A percentile compares a stretch with the other conserved stretches of the same genome.
Conservation (phyloP, 2,797 vertebrate species). For the Sebastes taczanowskii region DNA sequence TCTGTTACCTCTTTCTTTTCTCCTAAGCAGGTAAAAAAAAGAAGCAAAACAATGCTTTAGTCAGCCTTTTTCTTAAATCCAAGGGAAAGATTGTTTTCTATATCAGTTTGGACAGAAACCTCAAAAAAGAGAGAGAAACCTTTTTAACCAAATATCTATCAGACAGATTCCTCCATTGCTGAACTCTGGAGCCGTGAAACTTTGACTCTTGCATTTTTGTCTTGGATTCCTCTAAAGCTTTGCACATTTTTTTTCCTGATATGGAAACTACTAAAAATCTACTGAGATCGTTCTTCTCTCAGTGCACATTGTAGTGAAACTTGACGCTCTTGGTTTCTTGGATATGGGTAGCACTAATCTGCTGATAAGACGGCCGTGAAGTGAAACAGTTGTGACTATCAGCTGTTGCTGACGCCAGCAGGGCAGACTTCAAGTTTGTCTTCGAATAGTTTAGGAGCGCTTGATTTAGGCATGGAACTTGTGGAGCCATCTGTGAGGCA, state of each 20-base stretch:
- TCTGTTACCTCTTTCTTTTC: constrained; percentile 84
- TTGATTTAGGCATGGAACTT: constrained; percentile 57
- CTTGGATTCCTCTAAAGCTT: constrained; percentile 39
- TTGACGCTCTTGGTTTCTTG: neutral
- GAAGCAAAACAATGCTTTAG: neutral
- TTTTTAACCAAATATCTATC: constrained; percentile 13
- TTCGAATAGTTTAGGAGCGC: constrained; percentile 49
- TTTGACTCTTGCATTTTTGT: neutral
- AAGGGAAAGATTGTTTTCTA: constrained; percentile 18
- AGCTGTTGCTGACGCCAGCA: constrained; percentile 61
- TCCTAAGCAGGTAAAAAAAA: constrained; percentile 81
- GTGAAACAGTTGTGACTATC: constrained; percentile 38
- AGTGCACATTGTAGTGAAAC: neutral
- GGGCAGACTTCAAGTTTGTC: constrained; percentile 19
- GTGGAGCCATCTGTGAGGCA: constrained; percentile 19
- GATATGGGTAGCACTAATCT: neutral
- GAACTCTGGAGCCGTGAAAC: constrained; percentile 14
- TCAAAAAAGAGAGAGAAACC: constrained; percentile 1
- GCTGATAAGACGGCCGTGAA: neutral
- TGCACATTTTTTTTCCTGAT: constrained; percentile 23
- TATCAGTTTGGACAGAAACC: constrained; percentile 18
- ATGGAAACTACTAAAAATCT: constrained; percentile 35
- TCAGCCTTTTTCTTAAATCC: constrained; percentile 5
- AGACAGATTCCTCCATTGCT: neutral
- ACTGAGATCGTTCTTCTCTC: neutral